Base-by-base conservation (phyloP, 2,888 invertebrate genomes). In the Odontocolon sp. region DNA sequence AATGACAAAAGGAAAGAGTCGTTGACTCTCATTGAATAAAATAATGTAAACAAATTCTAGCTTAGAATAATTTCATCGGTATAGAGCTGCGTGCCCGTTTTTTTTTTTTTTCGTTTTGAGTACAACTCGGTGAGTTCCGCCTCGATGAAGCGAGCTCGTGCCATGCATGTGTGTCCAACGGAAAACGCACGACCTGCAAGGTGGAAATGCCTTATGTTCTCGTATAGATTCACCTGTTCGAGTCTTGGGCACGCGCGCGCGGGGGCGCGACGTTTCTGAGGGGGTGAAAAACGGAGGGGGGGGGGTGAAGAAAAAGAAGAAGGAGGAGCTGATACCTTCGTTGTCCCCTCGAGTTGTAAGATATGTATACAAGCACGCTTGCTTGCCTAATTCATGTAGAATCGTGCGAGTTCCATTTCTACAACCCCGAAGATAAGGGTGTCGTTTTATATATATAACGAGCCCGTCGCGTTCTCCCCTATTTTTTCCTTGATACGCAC, bases 151-250 rank as follows among this genome's bases (percentile, higher is more conserved):
- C 71, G 67, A 59, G 77, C 76, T 78, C 69, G 72, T 72, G 72
- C 59, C 67, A 42, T 11, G 40, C 38, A 74, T 56, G 67, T 63
- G 67, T 78, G 78, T 78, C 75, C 79, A 83, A 84, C 82, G 84
- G 83, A 83, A 83, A 84, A 81, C 57, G 77, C 76, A 64, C 74
- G 77, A 80, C 78, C 45, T 77, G 81, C 80, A 82, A 83, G 82
- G 83, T 84, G 84, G 82, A 84, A 84, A 84, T 83, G 79, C 81
- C 78, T 78, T 80, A 80, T 80, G 83, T 79, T 74, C 31, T 33
- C 61, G 68, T 77, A n/a, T n/a, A 68, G 78, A 74, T 82, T 82
- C 83, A 83, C 83, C 83, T 83, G 83, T 82, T 81, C 77, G 56
- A 57, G 54, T 38, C 59, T 33, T 28, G 74, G 77, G 77, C 77